Base-by-base conservation (phyloP, 2,113 vertebrate species). In the Zingel zingel region DNA sequence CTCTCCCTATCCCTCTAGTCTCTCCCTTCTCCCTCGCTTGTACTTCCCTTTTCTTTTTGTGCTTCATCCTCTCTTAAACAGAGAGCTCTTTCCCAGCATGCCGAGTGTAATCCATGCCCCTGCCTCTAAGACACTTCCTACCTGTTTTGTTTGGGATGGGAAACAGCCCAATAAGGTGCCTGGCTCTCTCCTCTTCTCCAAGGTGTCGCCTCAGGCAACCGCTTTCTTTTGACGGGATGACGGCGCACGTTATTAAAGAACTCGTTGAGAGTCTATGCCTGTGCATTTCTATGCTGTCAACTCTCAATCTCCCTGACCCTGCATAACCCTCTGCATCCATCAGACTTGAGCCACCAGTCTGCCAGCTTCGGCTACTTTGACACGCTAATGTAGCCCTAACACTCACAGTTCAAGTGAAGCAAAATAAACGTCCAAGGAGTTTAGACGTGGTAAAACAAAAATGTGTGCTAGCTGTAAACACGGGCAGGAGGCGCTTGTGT, bases 381-480 rank as follows among this genome's bases (percentile, higher is more conserved):
- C 81, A 84, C 15, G 53, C 72, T 89, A 74, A 84, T 74, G 87
- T 65, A 83, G 82, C 79, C 81, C 89, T 36, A 72, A 84, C 88
- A 84, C 89, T 91, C 91, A 86, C 85, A 85, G 92, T 93, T 90
- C 88, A 90, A 93, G 84, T 77, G 75, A 91, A 88, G 82, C 79
- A 86, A 91, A 94, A 94, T 92, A 92, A 92, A 93, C 91, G 84
- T 87, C n/a, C 2, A 25, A 77, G 89, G 82, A 91, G 91, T 89
- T 94, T 78, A 86, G 85, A 93, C 84, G 23, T 76, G 89, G 74
- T 83, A 85, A 91, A 92, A 89, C 88, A 92, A 91, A 94, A 93
- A 94, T 89, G 91, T 92, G 91, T 87, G 82, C 87, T 75, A 84
- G 90, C 85, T 92, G 88, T 93, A 94, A 94, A 94, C 90, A 93